Base-by-base conservation (phyloP, 2,888 invertebrate species). In the Eretmocerus hayati region DNA sequence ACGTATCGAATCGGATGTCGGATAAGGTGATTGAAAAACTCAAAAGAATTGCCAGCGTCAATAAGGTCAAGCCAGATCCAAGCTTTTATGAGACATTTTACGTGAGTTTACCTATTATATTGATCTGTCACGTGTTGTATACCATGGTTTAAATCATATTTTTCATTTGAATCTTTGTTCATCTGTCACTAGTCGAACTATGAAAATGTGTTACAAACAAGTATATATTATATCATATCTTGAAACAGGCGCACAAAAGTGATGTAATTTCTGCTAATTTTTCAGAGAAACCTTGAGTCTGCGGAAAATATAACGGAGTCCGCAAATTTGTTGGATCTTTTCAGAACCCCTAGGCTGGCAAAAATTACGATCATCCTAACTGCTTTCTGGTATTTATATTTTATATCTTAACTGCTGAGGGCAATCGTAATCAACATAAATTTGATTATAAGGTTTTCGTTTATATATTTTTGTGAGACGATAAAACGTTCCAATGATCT, bases 1-100 rank as follows among this genome's bases (percentile, higher is more conserved):
- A 76, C 53, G 65, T 77, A 26, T 72, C 76, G 13, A 74, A 74
- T 56, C 74, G 75, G 33, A 71, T 67, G 57, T 62, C 69, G 13
- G 73, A 75, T 31, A 66, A 74, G 53, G 76, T 77, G 2, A 62
- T 75, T 2, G 60, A 62, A 42, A 77, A 77, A 52, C 61, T 78
- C 50, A 70, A 71, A 54, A 72, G 67, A 54, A 75, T 77, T 52
- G 77, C 76, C 2, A 70, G 63, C 55, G 62, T 75, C 31, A 78
- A 78, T 57, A 61, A 66, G 15, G 69, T 59, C 43, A 65, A 69
- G 53, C 72, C 74, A 4, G 71, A 75, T 49, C 69, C 73, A 2
- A 61, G 63, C 37, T 60, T 75, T 31, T 76, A 74, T 57, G 63
- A 69, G 3, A 59, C 65, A 26, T 75, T 75, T 57, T 60, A 62